These are phyloP conservation scores for Tetheella fluctuosa DNA, from an alignment of 2,888 invertebrate species.

Conservation along the genomic window DNA sequence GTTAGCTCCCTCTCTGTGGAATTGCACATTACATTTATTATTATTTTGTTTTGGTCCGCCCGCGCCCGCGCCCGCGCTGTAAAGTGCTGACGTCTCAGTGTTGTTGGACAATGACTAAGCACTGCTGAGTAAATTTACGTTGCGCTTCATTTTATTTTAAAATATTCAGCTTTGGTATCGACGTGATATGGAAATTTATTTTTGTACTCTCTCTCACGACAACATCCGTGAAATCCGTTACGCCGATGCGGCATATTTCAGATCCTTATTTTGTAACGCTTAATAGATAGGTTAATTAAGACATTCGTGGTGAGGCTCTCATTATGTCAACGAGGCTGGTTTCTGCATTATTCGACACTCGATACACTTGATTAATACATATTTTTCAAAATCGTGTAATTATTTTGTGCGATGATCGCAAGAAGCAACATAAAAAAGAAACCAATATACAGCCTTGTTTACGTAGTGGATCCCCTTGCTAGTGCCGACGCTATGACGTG, in stretches of 20 bases:
- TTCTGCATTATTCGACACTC: neutral
- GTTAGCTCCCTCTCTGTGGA: slow-evolving; percentile 4
- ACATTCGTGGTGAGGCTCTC: neutral
- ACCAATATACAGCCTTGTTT: neutral
- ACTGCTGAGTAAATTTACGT: neutral
- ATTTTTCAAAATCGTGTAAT: neutral
- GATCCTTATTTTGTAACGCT: neutral
- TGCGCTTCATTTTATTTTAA: neutral
- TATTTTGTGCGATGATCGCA: neutral
- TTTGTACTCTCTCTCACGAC: neutral
- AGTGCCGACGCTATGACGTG: neutral
- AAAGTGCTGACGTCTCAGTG: neutral
- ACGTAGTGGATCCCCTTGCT: neutral
- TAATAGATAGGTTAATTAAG: neutral
- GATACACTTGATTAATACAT: neutral
- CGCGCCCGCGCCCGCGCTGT: neutral
- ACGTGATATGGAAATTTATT: neutral
- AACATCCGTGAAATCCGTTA: neutral
- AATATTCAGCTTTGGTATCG: neutral
- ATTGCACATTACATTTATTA: neutral
- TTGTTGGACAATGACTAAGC: neutral
- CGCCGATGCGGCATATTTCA: neutral
- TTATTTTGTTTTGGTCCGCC: slow-evolving; percentile 11
- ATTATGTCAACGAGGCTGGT: neutral
- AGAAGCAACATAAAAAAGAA: neutral